Evolutionary conservation across 2,797 vertebrate genomes (phyloP), one percentile per base, ranked within the genome.

Genomic region (Lophotriccus pileatus): DNA sequence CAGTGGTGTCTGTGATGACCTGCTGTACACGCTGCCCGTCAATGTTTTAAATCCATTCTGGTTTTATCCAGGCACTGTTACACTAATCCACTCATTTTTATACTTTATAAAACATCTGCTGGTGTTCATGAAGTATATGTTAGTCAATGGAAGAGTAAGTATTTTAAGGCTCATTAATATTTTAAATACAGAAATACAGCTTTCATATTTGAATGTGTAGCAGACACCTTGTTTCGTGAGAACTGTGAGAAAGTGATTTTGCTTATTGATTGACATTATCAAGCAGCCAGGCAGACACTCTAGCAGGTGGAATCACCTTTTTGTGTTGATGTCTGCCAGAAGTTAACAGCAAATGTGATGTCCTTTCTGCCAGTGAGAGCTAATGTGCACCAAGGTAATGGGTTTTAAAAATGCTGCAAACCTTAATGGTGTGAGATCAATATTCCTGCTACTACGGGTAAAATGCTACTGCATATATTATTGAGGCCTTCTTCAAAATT

Each of bases 371-470:
- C 81, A 94, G 96, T 55, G 92, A 97, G 93, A 97, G 94, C 84
- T 96, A 94, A 95, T 96, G 89, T 47, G 86, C 79, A 88, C 85
- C 78, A 94, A 96, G 89, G 94, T 98, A 98, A 98, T 98, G 97
- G 95, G 84, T 97, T 97, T 97, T 97, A 96, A 98, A 98, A 97
- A 97, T 75, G 90, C 87, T 96, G 89, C 93, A 96, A 93, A 95
- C 73, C 46, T 97, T 98, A 98, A 98, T 98, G 97, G 96, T 89
- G 92, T 82, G 75, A 97, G 97, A 98, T 98, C 98, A 97, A 98
- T 98, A 98, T 95, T 96, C 94, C 95, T 97, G 95, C 86, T 96
- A 91, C 93, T 94, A 87, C 82, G 98, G 98, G 97, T 98, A 98
- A 98, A 98, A 98, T 94, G 90, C 72, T 93, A 16, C 86, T 94